These are phyloP conservation scores for Psilanteris sp. DNA, from an alignment of 1,140 invertebrate genomes.

Conservation along the genomic window DNA sequence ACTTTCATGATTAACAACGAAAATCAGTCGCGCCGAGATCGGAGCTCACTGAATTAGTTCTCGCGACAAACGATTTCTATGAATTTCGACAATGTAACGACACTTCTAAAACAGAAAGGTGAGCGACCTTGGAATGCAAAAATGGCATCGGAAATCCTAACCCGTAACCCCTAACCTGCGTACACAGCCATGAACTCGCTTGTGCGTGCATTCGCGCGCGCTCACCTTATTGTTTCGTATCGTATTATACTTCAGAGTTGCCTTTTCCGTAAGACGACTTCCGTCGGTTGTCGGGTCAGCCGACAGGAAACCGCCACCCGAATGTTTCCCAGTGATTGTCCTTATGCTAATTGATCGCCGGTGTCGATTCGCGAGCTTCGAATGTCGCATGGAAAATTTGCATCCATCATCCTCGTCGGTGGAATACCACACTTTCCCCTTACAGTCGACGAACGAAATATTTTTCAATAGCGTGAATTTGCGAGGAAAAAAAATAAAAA, in stretches of 20 bases:
- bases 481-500: too few relatives aligned
- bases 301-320: conserved; percentile 72
- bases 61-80: conserved; percentile 21
- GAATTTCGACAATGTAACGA: conserved; percentile 39
- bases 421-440: conserved; percentile 38
- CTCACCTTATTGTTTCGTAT: conserved; percentile 66
- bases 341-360: conserved; percentile 71
- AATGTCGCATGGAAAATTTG: conserved; percentile 61
- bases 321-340: conserved; percentile 74
- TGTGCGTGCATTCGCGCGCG: conserved; percentile 54
- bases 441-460: conserved; percentile 32
- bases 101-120: conserved; percentile 59
- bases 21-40: neutral
- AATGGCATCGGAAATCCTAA: conserved; percentile 73
- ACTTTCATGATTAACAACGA: too few relatives aligned
- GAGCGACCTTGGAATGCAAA: conserved; percentile 69
- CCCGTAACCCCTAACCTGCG: conserved; percentile 72
- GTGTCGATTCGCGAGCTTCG: conserved; percentile 52
- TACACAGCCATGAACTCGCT: conserved; percentile 71
- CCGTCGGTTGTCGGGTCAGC: conserved; percentile 70
- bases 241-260: conserved; percentile 67
- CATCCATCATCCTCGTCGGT: conserved; percentile 53
- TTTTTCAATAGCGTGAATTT: too few relatives aligned
- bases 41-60: conserved; percentile 9
- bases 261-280: conserved; percentile 71